These are phyloP conservation scores for Napeogenes sylphis DNA, from an alignment of 2,888 invertebrate genomes.

Conservation along the genomic window DNA sequence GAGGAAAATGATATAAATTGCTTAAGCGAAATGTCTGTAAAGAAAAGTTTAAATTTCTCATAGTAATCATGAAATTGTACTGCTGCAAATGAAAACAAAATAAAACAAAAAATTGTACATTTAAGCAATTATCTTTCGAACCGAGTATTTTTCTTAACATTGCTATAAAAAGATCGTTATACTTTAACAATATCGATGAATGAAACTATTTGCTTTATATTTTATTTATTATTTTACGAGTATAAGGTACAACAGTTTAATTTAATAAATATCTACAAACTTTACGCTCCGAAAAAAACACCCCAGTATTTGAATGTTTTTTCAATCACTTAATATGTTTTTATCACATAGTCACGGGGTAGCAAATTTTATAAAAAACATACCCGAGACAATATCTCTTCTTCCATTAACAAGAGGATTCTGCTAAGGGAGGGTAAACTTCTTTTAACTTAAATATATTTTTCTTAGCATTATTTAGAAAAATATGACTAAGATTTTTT, in stretches of 20 bases:
- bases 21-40: constrained; percentile 46
- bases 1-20: constrained; percentile 70
- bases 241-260: too few relatives aligned
- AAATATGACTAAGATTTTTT: not conserved
- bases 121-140: too few relatives aligned
- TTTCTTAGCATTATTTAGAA: not conserved
- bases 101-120: too few relatives aligned
- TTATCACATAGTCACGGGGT: constrained; percentile 3
- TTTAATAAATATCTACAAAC: too few relatives aligned
- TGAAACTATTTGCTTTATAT: too few relatives aligned
- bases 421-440: constrained; percentile 1
- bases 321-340: constrained; percentile 3
- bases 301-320: not conserved
- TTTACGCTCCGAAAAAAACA: not conserved
- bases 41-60: constrained; percentile 10
- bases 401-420: not conserved
- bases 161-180: too few relatives aligned
- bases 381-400: constrained; percentile 2
- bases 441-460: not conserved
- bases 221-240: too few relatives aligned
- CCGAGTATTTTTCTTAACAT: too few relatives aligned
- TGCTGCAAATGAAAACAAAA: too few relatives aligned
- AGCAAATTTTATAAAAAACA: constrained; percentile 2
- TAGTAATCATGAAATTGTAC: constrained; percentile 8
- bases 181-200: too few relatives aligned